Percentiles rank a stretch among this genome's conserved stretches.
Evolutionary conservation across 2,113 vertebrate species (phyloP).

Genomic region (Maccullochella peelii): DNA sequence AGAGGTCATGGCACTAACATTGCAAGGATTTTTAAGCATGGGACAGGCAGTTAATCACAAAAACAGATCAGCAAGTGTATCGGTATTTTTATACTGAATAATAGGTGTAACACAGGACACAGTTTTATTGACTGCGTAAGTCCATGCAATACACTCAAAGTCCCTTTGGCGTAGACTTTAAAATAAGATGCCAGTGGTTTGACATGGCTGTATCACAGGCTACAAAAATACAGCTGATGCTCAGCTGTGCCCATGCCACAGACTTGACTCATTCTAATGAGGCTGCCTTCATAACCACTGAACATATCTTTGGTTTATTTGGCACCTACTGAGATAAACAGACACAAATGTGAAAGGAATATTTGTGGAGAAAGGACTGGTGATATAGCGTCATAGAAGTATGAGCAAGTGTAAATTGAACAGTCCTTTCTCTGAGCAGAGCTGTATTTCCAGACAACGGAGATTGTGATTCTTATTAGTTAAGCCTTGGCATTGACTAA

Average conservation of each 20-base stretch:
- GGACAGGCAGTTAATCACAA: neutral
- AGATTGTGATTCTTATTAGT: constrained; percentile 47
- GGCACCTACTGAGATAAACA: constrained; percentile 49
- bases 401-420: neutral
- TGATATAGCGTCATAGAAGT: neutral
- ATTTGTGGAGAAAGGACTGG: neutral
- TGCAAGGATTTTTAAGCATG: constrained; percentile 7
- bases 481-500: constrained; percentile 55
- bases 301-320: constrained; percentile 54
- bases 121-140: constrained; percentile 9
- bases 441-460: constrained; percentile 32
- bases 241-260: constrained; percentile 51
- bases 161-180: constrained; percentile 15
- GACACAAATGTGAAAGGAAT: constrained; percentile 40
- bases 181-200: constrained; percentile 61
- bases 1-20: neutral
- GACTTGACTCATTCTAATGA: constrained; percentile 60
- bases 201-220: constrained; percentile 58
- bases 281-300: constrained; percentile 41
- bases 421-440: neutral
- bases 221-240: constrained; percentile 60
- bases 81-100: constrained; percentile 27
- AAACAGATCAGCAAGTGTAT: neutral
- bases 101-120: neutral
- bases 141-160: neutral